phyloP scores from a whole-genome alignment of 2,797 vertebrate species.

The Coreius guichenoti region DNA sequence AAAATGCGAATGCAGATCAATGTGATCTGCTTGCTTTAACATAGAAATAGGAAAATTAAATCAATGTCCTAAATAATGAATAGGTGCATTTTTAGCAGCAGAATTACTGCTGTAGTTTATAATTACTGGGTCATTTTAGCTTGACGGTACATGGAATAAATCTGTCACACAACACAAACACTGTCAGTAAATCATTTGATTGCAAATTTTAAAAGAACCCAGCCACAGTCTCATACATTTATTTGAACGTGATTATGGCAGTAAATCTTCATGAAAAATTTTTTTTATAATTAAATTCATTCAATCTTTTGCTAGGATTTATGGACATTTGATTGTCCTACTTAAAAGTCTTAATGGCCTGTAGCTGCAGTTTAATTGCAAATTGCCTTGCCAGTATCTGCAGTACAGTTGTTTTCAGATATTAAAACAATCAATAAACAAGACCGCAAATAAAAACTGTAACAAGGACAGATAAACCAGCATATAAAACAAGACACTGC shows the following conservation, averaged over 20 bases:
- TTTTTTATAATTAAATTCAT: neutral
- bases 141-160: slow-evolving; percentile 13
- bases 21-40: slow-evolving; percentile 30
- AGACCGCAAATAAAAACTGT: neutral
- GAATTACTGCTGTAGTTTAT: slow-evolving; percentile 17
- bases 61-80: slow-evolving; percentile 58
- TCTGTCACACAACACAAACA: neutral
- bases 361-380: slow-evolving; percentile 2
- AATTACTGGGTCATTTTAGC: slow-evolving; percentile 18
- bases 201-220: neutral
- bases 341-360: slow-evolving; percentile 11
- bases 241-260: neutral
- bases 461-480: slow-evolving; percentile 13
- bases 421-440: slow-evolving; percentile 14
- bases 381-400: neutral
- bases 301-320: neutral
- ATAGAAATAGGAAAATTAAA: slow-evolving; percentile 49
- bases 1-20: slow-evolving; percentile 47
- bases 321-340: slow-evolving; percentile 11
- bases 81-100: slow-evolving; percentile 37
- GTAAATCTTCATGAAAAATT: neutral
- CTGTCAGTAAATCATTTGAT: slow-evolving; percentile 26
- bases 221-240: neutral
- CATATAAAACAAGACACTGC: slow-evolving; percentile 1
- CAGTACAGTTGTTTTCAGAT: slow-evolving; percentile 8